Evolutionary conservation across 2,888 invertebrate genomes (phyloP).

Genomic region (Tupiocoris notatus): DNA sequence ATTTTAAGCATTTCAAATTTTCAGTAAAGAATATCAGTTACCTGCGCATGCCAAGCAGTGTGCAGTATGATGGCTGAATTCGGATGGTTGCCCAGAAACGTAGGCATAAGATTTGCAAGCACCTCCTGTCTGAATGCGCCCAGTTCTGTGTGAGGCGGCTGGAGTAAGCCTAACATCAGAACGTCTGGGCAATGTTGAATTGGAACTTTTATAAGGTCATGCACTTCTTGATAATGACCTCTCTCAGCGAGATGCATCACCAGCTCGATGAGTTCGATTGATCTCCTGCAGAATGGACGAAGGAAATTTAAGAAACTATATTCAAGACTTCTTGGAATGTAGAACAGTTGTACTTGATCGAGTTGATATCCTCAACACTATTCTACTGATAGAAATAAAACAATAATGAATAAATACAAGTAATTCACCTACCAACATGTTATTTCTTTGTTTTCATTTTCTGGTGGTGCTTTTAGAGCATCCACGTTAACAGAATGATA

Average conservation of each 20-base stretch:
- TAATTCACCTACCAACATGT: slow-evolving; percentile 68
- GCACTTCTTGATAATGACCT: slow-evolving; percentile 77
- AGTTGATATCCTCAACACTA: too few species aligned
- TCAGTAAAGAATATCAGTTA: too few species aligned
- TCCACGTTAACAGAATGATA: slow-evolving; percentile 84
- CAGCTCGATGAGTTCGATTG: slow-evolving; percentile 85
- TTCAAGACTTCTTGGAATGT: background rate
- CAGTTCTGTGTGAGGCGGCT: slow-evolving; percentile 73
- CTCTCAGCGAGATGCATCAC: slow-evolving; percentile 83
- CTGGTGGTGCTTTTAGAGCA: slow-evolving; percentile 88
- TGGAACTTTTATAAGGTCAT: slow-evolving; percentile 89
- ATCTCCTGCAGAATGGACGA: slow-evolving; percentile 60
- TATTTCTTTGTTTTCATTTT: slow-evolving; percentile 90
- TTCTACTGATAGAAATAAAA: too few species aligned
- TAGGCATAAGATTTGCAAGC: slow-evolving; percentile 81
- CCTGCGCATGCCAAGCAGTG: slow-evolving; percentile 87
- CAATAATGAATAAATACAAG: background rate
- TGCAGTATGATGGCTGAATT: slow-evolving; percentile 96
- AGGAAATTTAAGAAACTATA: background rate
- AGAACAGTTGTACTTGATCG: too few species aligned
- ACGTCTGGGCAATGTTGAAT: slow-evolving; percentile 93
- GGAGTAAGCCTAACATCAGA: slow-evolving; percentile 81
- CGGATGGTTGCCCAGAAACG: slow-evolving; percentile 92
- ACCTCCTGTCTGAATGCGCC: slow-evolving; percentile 81
- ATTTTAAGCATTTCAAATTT: too few species aligned